Percentiles rank a stretch among this genome's conserved stretches.
Evolutionary conservation across 2,888 invertebrate species (phyloP).

Genomic region (Scaptodrosophila latifasciaeformis): DNA sequence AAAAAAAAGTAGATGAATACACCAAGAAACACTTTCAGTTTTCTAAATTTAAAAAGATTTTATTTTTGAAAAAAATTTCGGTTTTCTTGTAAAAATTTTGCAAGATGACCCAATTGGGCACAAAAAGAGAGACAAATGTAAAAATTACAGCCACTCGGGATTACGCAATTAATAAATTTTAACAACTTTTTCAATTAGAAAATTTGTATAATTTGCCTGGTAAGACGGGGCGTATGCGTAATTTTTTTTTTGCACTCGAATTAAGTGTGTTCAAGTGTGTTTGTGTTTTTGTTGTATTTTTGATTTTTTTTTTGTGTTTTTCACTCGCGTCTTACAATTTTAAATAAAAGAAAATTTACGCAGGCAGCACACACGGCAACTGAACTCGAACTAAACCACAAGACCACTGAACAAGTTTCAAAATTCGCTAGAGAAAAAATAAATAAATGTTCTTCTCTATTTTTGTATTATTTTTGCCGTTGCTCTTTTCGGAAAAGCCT

Average conservation of each 20-base stretch:
- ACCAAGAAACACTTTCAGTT: conserved; percentile 52
- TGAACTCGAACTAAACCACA: conserved; percentile 52
- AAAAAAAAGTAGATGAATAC: not conserved
- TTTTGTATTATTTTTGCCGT: no score
- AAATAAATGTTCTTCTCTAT: not conserved
- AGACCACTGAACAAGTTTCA: conserved; percentile 34
- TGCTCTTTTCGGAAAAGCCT: no score
- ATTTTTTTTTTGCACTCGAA: conserved; percentile 16
- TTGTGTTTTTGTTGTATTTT: not conserved
- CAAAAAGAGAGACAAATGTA: conserved; percentile 36
- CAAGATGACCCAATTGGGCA: conserved; percentile 69
- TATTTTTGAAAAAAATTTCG: conserved; percentile 50
- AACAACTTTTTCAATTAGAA: not conserved
- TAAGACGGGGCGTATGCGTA: conserved; percentile 21
- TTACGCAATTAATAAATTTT: conserved; percentile 48
- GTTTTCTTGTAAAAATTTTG: conserved; percentile 33
- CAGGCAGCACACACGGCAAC: conserved; percentile 50
- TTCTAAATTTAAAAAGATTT: conserved; percentile 60
- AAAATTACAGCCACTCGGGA: conserved; percentile 32
- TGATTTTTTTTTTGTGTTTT: no score
- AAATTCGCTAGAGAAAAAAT: conserved; percentile 52
- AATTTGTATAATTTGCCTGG: not conserved
- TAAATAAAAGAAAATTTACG: conserved; percentile 29
- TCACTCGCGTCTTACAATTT: no score
- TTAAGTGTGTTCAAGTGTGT: not conserved